These are phyloP conservation scores for Baccha elongata DNA, from an alignment of 2,888 invertebrate genomes.

Conservation along the genomic window DNA sequence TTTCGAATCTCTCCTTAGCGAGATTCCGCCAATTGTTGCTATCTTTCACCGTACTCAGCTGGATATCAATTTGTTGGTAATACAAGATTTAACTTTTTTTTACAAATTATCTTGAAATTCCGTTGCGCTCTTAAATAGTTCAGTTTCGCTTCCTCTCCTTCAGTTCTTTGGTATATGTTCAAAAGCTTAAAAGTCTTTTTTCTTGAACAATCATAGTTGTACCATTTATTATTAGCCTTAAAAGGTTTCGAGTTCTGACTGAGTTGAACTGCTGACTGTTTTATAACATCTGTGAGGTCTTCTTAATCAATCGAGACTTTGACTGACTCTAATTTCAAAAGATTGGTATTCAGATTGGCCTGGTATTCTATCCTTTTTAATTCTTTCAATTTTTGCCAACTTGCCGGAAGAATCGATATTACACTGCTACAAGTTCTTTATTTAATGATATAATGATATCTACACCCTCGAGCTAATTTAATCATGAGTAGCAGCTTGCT, in stretches of 20 bases:
- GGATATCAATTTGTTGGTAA: no score
- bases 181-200: background rate
- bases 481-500: background rate
- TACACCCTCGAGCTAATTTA: background rate
- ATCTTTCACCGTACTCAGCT: no score
- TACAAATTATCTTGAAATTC: background rate
- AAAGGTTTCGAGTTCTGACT: background rate
- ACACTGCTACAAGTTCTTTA: background rate
- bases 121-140: background rate
- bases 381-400: background rate
- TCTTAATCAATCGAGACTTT: background rate
- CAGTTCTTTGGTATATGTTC: background rate
- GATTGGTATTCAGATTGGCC: background rate
- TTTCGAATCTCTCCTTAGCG: no score
- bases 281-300: background rate
- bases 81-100: background rate
- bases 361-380: background rate
- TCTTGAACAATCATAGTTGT: constrained; percentile 22
- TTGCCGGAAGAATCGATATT: background rate
- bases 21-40: no score
- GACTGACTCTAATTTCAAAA: background rate
- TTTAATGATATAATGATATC: background rate
- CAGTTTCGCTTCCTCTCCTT: background rate
- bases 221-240: background rate
- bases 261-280: background rate